Evolutionary conservation across 2,888 invertebrate species (phyloP).

Genomic region (Mythimna albipuncta): DNA sequence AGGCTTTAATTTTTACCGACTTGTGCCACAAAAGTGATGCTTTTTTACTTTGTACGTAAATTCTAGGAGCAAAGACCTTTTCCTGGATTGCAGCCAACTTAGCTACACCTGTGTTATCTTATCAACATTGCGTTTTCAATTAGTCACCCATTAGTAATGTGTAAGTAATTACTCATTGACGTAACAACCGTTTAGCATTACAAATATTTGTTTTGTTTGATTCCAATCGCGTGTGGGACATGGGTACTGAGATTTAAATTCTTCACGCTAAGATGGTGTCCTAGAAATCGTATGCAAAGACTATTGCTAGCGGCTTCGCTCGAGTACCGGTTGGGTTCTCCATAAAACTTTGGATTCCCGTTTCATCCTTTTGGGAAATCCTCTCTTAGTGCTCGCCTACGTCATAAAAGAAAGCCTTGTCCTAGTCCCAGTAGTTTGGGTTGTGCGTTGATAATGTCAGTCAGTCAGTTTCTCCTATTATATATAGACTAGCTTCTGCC

Average conservation of each 20-base stretch:
- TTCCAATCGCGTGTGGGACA: constrained; percentile 7
- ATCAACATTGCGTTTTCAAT: constrained; percentile 30
- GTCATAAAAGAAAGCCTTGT: too few relatives aligned
- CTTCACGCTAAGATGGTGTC: constrained; percentile 16
- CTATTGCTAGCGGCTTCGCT: too few relatives aligned
- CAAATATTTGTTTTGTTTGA: constrained; percentile 42
- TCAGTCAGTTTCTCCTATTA: too few relatives aligned
- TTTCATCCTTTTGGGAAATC: too few relatives aligned
- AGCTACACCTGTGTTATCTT: neutral
- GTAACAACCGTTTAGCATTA: constrained; percentile 15
- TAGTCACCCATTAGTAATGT: constrained; percentile 45
- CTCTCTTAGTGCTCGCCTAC: too few relatives aligned
- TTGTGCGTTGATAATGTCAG: too few relatives aligned
- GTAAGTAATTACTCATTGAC: constrained; percentile 46
- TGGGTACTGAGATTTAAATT: constrained; percentile 17
- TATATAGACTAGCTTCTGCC: too few relatives aligned
- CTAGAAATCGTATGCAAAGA: constrained; percentile 15
- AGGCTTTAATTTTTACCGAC: too few relatives aligned
- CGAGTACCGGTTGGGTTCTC: too few relatives aligned
- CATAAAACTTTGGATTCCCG: too few relatives aligned
- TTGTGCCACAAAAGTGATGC: too few relatives aligned
- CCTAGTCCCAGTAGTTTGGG: too few relatives aligned
- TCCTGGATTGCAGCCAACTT: constrained; percentile 40
- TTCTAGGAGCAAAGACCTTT: constrained; percentile 37
- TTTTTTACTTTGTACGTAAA: neutral